Base-by-base conservation (phyloP, 2,797 vertebrate genomes). In the Parauchenoglanis ngamensis region DNA sequence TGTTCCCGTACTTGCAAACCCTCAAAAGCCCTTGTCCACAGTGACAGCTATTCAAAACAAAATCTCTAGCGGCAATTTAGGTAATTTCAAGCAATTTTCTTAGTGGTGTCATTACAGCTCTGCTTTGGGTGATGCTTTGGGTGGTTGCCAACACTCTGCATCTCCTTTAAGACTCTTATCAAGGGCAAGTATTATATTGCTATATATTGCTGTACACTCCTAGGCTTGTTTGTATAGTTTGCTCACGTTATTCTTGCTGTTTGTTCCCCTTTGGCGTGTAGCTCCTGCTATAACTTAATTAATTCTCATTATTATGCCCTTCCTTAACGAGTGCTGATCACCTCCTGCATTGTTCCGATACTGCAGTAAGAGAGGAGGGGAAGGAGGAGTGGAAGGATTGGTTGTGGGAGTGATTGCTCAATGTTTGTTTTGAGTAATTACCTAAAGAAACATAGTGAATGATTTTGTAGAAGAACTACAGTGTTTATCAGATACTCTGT, bases 11-110 rank as follows among this genome's bases (percentile, higher is more conserved):
- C 68, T 49, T 44, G 73, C 65, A 67, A 83, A 72, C 35, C 63
- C 17, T 79, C 40, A 81, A 87, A 85, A 56, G 80, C 65, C 28
- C 63, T 88, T 85, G 83, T 84, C 72, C 12, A 25, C 49, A 21
- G 10, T 78, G 75, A 80, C 65, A 67, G 78, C 46, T 70, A 73
- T 25, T 85, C 52, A 83, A 67, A 89, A 84, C 73, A 85, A 81
- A 81, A 70, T 78, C 85, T 78, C 28, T 44, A 52, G 56, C n/a
- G 52, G 70, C 83, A 49, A 46, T 77, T 84, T 70, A 59, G 75
- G 72, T 87, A 25, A 84, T 75, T 84, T 84, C n/a, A 91, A 93
- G 93, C 89, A 92, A 92, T 94, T 90, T 92, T 92, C 94, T 94
- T 93, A 94, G 91, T 89, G 83, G 70, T 91, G 90, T 85, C 91